Conservation (phyloP, 2,113 vertebrate species). For the Strix uralensis region DNA sequence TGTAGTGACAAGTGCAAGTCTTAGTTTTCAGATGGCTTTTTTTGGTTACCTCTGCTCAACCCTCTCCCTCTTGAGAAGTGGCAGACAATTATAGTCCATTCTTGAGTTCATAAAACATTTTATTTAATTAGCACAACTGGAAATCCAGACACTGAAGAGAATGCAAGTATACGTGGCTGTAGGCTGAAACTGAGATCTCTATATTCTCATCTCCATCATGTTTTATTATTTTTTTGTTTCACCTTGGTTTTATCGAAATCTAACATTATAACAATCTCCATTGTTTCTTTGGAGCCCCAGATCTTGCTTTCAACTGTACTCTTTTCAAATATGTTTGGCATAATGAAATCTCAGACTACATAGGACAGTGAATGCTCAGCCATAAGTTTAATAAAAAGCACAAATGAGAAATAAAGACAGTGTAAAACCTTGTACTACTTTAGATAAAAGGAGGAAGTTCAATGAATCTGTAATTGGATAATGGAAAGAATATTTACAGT, state of each 20-base stretch:
- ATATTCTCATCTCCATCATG: neutral
- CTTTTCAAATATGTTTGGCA: neutral
- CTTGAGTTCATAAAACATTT: neutral
- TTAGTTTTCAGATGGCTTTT: neutral
- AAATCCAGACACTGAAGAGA: neutral
- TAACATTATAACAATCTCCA: neutral
- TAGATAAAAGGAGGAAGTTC: neutral
- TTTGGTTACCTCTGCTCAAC: neutral
- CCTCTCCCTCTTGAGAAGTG: neutral
- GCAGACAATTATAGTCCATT: neutral
- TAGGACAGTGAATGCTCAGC: neutral
- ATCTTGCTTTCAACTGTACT: neutral
- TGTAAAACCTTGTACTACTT: neutral
- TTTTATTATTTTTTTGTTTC: neutral
- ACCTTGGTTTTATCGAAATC: neutral
- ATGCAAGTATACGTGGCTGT: neutral
- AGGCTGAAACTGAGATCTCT: neutral
- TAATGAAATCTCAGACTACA: neutral
- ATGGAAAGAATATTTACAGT: neutral
- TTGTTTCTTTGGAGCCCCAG: neutral
- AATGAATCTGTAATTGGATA: neutral
- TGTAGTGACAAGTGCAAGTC: neutral
- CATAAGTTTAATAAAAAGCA: neutral
- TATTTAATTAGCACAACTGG: neutral
- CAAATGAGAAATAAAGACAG: neutral